Evolutionary conservation across 2,797 vertebrate genomes (phyloP), one percentile per base, ranked within the genome.

Genomic region (Tachyglossus aculeatus): DNA sequence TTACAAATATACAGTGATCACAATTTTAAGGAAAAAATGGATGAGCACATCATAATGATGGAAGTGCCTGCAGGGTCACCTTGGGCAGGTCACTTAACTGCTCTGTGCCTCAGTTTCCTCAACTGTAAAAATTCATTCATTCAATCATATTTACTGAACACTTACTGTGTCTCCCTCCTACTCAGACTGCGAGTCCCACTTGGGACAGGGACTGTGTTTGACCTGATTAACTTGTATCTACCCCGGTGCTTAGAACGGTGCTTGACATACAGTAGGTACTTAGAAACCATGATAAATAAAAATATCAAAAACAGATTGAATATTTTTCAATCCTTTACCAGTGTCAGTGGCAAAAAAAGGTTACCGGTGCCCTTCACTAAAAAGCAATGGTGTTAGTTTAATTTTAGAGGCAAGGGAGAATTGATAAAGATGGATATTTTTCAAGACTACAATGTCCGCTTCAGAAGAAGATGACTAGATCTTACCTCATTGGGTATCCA

Each of bases 401-500:
- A 40, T 11, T 52, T 14, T 33, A n/a, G 25, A 45, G 13, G 11
- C 38, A 63, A 72, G 7, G 52, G 5, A 21, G 18, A 29, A 16
- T 8, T 16, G 18, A 51, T 6, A 32, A 31, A 51, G 10, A 27
- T 31, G 12, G 19, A 19, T 51, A n/a, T 12, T 51, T 51, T 51
- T 16, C 41, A 63, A 19, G 63, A 58, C 18, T 24, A 19, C 13
- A 61, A 58, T 39, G 60, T 29, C 66, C 40, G 43, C 31, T 67
- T 61, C 31, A 47, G 58, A 33, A 33, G 31, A 77, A 44, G 33
- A 34, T 29, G 38, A 38, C 45, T 22, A 29, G 64, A 14, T 73
- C 85, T 82, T 88, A 88, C 87, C 83, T 86, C 86, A 36, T 55
- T 64, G 74, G 50, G 58, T 69, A 81, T 80, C 70, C 73, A 65